These are phyloP conservation scores for Myotis planiceps DNA, from an alignment of 2,797 vertebrate species.

Conservation along the genomic window DNA sequence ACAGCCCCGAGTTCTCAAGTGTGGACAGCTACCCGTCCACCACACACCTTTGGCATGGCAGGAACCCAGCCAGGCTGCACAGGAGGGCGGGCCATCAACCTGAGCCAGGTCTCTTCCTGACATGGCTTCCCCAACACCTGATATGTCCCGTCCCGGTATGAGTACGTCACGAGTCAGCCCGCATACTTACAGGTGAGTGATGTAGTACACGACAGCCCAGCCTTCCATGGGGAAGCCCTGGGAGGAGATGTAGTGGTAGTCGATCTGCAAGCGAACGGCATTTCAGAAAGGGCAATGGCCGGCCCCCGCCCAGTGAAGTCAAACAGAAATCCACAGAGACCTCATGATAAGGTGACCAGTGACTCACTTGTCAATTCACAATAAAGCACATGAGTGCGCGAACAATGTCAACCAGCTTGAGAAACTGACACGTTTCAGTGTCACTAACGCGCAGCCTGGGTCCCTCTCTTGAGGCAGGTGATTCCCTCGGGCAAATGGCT, in stretches of 20 bases:
- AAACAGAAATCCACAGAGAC: too few species aligned
- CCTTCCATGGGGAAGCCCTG: constrained; percentile 93
- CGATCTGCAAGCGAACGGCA: constrained; percentile 87
- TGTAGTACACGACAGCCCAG: constrained; percentile 95
- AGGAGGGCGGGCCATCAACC: rapidly evolving
- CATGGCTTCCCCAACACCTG: rapidly evolving
- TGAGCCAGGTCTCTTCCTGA: background rate
- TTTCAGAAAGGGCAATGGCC: background rate
- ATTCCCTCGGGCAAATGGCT: background rate
- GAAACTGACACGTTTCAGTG: rapidly evolving
- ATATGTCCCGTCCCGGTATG: rapidly evolving
- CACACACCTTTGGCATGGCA: rapidly evolving
- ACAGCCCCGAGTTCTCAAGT: background rate
- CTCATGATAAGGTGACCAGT: rapidly evolving
- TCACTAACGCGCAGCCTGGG: background rate
- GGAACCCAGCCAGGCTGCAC: background rate
- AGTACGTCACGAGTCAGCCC: rapidly evolving
- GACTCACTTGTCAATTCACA: background rate
- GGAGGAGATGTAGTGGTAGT: constrained; percentile 94
- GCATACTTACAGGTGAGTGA: constrained; percentile 92
- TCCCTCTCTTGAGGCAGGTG: background rate
- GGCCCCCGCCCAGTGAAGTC: rapidly evolving
- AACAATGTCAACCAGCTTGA: background rate
- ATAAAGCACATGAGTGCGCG: rapidly evolving
- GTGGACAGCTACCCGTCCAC: rapidly evolving